Base-by-base conservation (phyloP, 2,113 vertebrate species). In the Thryonomys swinderianus region DNA sequence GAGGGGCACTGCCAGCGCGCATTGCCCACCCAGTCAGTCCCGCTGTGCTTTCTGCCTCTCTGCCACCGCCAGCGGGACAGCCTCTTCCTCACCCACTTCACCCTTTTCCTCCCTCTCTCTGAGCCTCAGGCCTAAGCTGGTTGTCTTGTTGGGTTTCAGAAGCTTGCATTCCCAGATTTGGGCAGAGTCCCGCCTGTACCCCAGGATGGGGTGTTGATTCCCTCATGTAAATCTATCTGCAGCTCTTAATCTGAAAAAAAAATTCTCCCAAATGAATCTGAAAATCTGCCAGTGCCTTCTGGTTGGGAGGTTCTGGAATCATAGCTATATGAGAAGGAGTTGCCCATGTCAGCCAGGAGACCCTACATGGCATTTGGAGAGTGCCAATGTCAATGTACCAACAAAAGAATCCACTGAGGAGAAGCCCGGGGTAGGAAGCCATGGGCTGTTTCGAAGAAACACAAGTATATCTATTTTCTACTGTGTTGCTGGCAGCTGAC, bases 141-240 rank as follows among this genome's bases (percentile, higher is more conserved):
- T 59, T 27, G 27, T 51, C 34, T 95, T 71, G 7, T 23, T 90
- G 67, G 74, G 42, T 83, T 85, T 48, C 89, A 85, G 80, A 96
- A 94, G 57, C 11, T 69, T n/a, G 32, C 37, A 37, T n/a, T 81
- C n/a, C 23, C 5, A 42, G 59, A 86, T 86, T 64, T 85, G 74
- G 27, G 64, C 8, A 67, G 37, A 95, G 45, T 82, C 37, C 53
- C 45, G n/a, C 10, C 80, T 27, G 73, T 37, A 62, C 11, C 9
- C 20, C 11, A 42, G 67, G 37, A n/a, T 16, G 55, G 62, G 32
- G 64, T 74, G 53, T 18, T 37, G 82, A 88, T 32, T 79, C 14
- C 34, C 64, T 73, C 55, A 27, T 81, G 66, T 14, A 85, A 85
- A 80, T 6, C 21, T 32, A 92, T 76, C n/a, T 18, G 14, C n/a